Conservation (phyloP, 2,888 invertebrate genomes). For the Pseudococcus longispinus region DNA sequence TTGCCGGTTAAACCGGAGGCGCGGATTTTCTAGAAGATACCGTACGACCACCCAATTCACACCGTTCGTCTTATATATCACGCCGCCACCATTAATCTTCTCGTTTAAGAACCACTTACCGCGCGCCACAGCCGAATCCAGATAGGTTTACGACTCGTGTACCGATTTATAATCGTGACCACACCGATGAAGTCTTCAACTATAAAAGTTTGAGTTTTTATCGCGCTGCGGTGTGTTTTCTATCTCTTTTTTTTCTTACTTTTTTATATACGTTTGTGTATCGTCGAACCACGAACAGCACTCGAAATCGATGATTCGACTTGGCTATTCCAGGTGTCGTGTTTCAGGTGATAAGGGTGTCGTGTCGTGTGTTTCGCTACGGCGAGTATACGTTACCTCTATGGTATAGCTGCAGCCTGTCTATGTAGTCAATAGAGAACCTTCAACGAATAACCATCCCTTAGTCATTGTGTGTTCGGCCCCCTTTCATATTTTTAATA, state of each 20-base stretch:
- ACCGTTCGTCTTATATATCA: background rate
- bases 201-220: background rate
- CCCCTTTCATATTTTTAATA: constrained; percentile 29
- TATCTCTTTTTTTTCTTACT: background rate
- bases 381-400: background rate
- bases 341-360: background rate
- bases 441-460: constrained; percentile 25
- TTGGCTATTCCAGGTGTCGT: background rate
- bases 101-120: constrained; percentile 45
- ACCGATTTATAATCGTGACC: constrained; percentile 47
- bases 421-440: background rate
- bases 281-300: background rate
- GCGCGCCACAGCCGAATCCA: constrained; percentile 7
- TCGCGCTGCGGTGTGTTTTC: background rate
- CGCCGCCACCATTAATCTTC: constrained; percentile 48
- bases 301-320: background rate
- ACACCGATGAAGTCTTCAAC: constrained; percentile 36
- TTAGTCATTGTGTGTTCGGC: constrained; percentile 2
- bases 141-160: constrained; percentile 44
- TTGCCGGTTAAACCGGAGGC: background rate
- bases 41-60: constrained; percentile 48
- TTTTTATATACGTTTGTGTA: background rate
- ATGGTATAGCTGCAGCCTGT: background rate
- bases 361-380: background rate
- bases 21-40: background rate